phyloP scores from a whole-genome alignment of 2,888 invertebrate genomes.

The Panzeria rudis region DNA sequence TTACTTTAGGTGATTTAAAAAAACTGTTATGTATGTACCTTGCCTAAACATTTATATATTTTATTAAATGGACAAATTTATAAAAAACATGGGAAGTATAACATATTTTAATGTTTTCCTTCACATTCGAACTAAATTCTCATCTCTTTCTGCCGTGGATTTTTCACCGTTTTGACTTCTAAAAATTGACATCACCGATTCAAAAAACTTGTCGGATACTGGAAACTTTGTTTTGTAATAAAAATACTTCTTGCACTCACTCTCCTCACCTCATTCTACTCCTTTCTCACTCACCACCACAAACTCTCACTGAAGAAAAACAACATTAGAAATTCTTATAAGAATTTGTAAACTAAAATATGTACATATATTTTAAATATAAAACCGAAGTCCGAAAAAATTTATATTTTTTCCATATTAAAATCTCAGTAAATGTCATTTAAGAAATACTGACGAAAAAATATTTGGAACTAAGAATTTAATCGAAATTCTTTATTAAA shows the following conservation, averaged over 20 bases:
- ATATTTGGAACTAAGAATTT: not conserved
- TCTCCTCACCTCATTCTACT: not conserved
- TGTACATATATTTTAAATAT: not conserved
- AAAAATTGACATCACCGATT: slow-evolving; percentile 11
- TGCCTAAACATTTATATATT: no score
- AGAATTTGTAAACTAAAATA: not conserved
- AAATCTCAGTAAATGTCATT: no score
- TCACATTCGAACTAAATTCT: no score
- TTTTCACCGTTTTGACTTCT: not conserved
- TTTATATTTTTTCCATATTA: no score
- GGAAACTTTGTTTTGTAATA: not conserved
- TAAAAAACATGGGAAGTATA: no score
- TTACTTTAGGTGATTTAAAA: no score
- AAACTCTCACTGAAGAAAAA: not conserved
- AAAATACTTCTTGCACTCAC: not conserved
- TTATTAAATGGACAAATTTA: no score
- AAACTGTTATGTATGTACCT: no score
- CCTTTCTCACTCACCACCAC: not conserved
- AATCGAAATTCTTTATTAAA: not conserved
- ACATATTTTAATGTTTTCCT: no score
- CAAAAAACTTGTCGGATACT: not conserved
- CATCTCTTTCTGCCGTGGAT: no score
- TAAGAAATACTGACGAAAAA: no score
- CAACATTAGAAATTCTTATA: slow-evolving; percentile 15
- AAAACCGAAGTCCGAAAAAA: no score